Evolutionary conservation across 2,113 vertebrate genomes (phyloP).

Genomic region (Carollia perspicillata): DNA sequence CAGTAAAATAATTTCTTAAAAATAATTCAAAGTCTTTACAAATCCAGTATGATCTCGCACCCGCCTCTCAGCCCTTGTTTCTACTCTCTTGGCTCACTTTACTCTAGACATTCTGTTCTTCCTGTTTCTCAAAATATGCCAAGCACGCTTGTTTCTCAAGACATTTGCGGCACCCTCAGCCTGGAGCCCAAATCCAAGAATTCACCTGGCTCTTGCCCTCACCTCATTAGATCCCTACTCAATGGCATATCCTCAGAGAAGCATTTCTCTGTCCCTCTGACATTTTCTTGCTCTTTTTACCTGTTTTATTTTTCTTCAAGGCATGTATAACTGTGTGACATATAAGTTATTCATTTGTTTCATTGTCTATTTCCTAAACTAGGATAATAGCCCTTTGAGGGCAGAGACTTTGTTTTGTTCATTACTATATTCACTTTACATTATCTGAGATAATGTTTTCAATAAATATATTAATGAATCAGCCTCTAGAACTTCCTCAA

Average conservation of each 20-base stretch:
- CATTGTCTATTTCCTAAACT: not conserved
- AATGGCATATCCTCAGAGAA: not conserved
- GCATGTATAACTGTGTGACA: not conserved
- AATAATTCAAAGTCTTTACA: not conserved
- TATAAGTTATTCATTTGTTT: not conserved
- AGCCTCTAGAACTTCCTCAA: not conserved
- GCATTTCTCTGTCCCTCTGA: not conserved
- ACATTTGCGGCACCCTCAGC: not conserved
- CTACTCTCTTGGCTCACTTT: not conserved
- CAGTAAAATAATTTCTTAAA: too few species aligned
- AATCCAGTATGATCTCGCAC: not conserved
- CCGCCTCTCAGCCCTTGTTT: not conserved
- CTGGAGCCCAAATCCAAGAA: not conserved
- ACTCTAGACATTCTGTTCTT: not conserved
- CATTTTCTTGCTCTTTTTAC: not conserved
- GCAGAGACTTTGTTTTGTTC: not conserved
- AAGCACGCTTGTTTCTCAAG: not conserved
- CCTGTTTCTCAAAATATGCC: not conserved
- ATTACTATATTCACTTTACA: not conserved
- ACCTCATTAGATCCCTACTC: not conserved
- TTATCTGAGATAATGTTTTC: not conserved
- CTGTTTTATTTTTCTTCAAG: conserved; percentile 6
- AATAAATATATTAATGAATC: not conserved
- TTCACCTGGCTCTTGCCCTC: not conserved
- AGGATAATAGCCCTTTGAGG: not conserved